A percentile compares a stretch with the other conserved stretches of the same genome.
Evolutionary conservation across 2,113 vertebrate genomes (phyloP).

Genomic region (Myrmophylax atrothorax): DNA sequence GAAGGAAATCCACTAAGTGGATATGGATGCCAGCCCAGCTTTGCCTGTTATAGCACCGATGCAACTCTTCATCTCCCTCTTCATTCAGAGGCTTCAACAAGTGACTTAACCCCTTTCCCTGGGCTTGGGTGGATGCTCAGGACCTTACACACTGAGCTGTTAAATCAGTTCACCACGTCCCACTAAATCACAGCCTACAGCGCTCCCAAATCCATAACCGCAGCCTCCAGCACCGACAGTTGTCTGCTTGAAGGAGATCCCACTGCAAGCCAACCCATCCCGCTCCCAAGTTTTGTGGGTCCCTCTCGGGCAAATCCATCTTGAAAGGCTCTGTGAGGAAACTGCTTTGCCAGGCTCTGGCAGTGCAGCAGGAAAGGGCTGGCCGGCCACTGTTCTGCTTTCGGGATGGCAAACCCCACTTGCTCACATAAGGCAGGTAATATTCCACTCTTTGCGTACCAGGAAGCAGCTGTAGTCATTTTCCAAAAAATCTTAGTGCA

Average conservation of each 20-base stretch:
- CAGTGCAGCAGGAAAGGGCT: not conserved
- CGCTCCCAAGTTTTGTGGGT: rapidly evolving
- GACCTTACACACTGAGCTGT: not conserved
- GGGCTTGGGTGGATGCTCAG: not conserved
- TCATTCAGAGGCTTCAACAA: not conserved
- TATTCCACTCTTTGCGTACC: not conserved
- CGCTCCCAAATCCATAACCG: rapidly evolving
- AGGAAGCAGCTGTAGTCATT: not conserved
- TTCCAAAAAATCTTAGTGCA: not conserved
- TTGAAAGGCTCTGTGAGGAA: rapidly evolving
- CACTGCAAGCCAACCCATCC: not conserved
- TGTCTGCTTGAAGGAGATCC: not conserved
- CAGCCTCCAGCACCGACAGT: not conserved
- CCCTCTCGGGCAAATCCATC: not conserved
- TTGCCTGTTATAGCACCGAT: rapidly evolving
- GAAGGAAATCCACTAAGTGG: rapidly evolving
- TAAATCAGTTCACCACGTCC: not conserved
- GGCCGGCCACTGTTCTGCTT: not conserved
- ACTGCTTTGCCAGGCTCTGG: not conserved
- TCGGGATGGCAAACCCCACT: not conserved
- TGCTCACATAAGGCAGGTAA: not conserved
- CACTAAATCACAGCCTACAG: not conserved
- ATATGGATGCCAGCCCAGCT: not conserved
- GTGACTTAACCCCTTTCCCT: not conserved
- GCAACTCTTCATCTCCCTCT: not conserved